phyloP scores from a whole-genome alignment of 2,888 invertebrate species.

The Helicoverpa assulta region DNA sequence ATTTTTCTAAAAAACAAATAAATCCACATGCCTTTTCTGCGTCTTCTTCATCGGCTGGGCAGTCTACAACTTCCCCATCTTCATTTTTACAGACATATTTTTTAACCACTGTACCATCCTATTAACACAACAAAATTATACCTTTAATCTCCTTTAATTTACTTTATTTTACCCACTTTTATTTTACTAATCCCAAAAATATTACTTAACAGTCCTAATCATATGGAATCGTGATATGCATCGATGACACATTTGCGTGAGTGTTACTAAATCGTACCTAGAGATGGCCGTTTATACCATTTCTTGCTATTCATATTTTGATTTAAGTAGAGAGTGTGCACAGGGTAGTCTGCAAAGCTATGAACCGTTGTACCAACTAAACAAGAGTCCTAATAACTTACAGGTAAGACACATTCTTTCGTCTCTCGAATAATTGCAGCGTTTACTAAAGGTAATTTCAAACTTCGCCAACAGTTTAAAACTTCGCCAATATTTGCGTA shows the following conservation, averaged over 20 bases:
- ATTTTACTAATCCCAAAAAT: not conserved
- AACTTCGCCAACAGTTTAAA: slow-evolving; percentile 60
- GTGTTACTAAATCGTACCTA: no score
- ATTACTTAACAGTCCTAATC: no score
- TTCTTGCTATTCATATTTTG: no score
- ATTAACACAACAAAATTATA: slow-evolving; percentile 13
- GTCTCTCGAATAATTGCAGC: slow-evolving; percentile 76
- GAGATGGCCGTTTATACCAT: no score
- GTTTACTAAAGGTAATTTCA: slow-evolving; percentile 72
- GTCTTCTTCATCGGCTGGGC: slow-evolving; percentile 61
- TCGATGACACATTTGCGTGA: no score
- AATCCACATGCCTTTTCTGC: slow-evolving; percentile 44
- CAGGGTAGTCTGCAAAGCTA: not conserved
- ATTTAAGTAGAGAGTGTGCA: no score
- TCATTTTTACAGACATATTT: slow-evolving; percentile 78
- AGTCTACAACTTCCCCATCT: slow-evolving; percentile 71
- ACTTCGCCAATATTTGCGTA: slow-evolving; percentile 63
- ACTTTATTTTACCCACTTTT: not conserved
- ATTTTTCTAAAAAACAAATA: slow-evolving; percentile 31
- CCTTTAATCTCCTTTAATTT: no score
- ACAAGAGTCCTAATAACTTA: slow-evolving; percentile 68
- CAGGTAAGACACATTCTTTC: slow-evolving; percentile 74
- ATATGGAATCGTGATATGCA: no score
- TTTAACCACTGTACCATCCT: slow-evolving; percentile 79
- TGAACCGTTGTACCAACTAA: not conserved